phyloP scores from a whole-genome alignment of 2,113 vertebrate genomes.

The Cyprinodon brontotheroides region DNA sequence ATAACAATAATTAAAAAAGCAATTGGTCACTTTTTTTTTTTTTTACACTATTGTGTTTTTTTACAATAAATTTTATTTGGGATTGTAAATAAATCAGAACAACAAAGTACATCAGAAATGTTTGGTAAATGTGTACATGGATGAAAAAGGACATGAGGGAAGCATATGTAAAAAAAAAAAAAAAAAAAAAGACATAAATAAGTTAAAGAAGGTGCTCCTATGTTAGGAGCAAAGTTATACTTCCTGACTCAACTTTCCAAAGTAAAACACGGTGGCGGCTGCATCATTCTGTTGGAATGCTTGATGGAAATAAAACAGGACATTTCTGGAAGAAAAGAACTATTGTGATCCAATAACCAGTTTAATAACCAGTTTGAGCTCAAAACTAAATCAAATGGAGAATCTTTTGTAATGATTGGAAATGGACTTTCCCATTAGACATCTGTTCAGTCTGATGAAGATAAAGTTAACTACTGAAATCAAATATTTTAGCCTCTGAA shows the following conservation, averaged over 20 bases:
- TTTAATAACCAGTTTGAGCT: background rate
- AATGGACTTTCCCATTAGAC: too few relatives aligned
- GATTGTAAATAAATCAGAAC: background rate
- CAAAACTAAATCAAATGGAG: background rate
- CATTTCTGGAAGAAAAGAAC: too few relatives aligned
- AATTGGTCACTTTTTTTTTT: too few relatives aligned
- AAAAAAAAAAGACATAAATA: too few relatives aligned
- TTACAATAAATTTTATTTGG: background rate
- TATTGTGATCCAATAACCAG: too few relatives aligned
- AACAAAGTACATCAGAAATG: background rate
- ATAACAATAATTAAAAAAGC: background rate
- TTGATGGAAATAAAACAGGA: background rate
- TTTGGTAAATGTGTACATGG: background rate
- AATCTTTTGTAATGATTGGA: background rate
- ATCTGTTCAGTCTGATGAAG: too few relatives aligned
- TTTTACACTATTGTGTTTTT: too few relatives aligned
- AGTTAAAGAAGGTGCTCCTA: too few relatives aligned
- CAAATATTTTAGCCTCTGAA: background rate
- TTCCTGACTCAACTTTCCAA: too few relatives aligned
- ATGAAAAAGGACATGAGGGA: background rate
- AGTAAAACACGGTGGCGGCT: background rate
- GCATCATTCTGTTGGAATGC: background rate
- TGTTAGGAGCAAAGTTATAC: too few relatives aligned
- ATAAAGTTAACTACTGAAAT: background rate
- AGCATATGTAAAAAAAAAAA: background rate